Evolutionary conservation across 2,888 invertebrate species (phyloP).

Genomic region (Aproaerema taeniolella): DNA sequence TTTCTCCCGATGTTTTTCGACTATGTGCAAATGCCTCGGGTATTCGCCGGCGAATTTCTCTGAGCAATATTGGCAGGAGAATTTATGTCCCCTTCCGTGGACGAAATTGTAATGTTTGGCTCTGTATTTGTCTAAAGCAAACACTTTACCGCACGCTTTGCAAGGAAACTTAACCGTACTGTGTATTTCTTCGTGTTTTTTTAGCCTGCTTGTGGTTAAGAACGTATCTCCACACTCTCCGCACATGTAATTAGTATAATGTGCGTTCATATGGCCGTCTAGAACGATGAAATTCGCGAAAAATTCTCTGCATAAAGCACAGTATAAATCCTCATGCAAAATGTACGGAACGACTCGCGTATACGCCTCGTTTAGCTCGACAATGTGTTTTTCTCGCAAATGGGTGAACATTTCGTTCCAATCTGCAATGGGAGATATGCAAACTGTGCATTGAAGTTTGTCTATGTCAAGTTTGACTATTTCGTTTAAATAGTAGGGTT

Average conservation of each 20-base stretch:
- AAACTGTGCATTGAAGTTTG: conserved; percentile 37
- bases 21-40: conserved; percentile 36
- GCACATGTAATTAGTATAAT: conserved; percentile 52
- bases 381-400: conserved; percentile 31
- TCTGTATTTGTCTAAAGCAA: conserved; percentile 42
- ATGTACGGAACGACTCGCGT: conserved; percentile 42
- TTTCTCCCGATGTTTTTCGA: conserved; percentile 36
- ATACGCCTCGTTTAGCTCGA: conserved; percentile 36
- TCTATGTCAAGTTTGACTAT: conserved; percentile 46
- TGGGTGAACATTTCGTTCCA: conserved; percentile 53
- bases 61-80: conserved; percentile 42
- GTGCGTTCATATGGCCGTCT: conserved; percentile 55
- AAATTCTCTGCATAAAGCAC: conserved; percentile 38
- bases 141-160: conserved; percentile 58
- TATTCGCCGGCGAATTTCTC: conserved; percentile 32
- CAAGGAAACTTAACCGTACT: conserved; percentile 55
- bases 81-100: conserved; percentile 29
- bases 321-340: conserved; percentile 27
- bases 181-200: conserved; percentile 58
- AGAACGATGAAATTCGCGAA: conserved; percentile 36
- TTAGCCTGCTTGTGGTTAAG: conserved; percentile 30
- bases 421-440: conserved; percentile 24
- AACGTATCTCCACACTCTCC: conserved; percentile 50
- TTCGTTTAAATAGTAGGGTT: conserved; percentile 45
- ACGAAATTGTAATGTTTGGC: conserved; percentile 38